A percentile compares a stretch with the other conserved stretches of the same genome.
Evolutionary conservation across 2,797 vertebrate genomes (phyloP).

Genomic region (Chelon labrosus): DNA sequence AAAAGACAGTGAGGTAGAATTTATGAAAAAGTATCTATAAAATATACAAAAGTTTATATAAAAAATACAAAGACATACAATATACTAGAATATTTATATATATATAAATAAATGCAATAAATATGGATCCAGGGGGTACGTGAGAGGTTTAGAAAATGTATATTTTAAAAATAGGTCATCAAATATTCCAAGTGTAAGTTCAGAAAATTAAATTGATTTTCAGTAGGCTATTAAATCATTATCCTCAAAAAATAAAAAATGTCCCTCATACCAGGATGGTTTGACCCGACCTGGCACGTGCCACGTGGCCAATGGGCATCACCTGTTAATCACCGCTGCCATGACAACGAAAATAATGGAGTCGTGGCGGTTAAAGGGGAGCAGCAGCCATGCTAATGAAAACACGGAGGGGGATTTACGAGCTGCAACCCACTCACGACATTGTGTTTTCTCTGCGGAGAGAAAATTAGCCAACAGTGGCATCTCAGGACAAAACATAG

Average conservation of each 20-base stretch:
- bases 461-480: background rate
- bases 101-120: too few species aligned
- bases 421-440: background rate
- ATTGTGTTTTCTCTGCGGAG: background rate
- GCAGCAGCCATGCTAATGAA: background rate
- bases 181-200: background rate
- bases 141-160: too few species aligned
- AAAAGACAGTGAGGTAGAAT: too few species aligned
- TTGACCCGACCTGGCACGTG: background rate
- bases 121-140: too few species aligned
- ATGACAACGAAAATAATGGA: background rate
- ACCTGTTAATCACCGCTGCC: background rate
- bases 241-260: background rate
- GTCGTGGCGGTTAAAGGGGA: background rate
- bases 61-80: too few species aligned
- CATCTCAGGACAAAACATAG: background rate
- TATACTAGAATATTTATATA: too few species aligned
- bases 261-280: background rate
- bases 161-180: background rate
- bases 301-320: background rate
- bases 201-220: background rate
- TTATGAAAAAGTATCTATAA: too few species aligned
- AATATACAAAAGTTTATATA: too few species aligned
- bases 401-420: background rate
- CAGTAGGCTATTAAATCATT: background rate